phyloP scores from a whole-genome alignment of 2,113 vertebrate genomes.

The Zosterops japonicus region DNA sequence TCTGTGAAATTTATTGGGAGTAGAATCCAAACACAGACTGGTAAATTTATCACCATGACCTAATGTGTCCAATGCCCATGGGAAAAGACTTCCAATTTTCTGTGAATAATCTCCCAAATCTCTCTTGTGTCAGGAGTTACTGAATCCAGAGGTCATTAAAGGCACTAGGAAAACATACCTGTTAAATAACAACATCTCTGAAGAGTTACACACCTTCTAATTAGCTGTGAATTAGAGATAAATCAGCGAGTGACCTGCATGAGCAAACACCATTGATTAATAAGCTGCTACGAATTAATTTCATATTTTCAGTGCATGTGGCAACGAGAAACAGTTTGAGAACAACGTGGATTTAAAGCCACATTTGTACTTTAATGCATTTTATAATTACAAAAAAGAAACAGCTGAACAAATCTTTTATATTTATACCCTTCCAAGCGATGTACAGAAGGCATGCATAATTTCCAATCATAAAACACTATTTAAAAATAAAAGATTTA shows the following conservation, averaged over 20 bases:
- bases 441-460: slow-evolving; percentile 45
- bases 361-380: slow-evolving; percentile 38
- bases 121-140: not conserved
- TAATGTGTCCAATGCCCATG: not conserved
- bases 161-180: not conserved
- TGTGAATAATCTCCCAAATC: not conserved
- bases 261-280: slow-evolving; percentile 63
- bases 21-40: not conserved
- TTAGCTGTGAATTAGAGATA: slow-evolving; percentile 36
- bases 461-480: slow-evolving; percentile 48
- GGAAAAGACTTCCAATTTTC: not conserved
- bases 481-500: slow-evolving; percentile 49
- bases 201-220: slow-evolving; percentile 31
- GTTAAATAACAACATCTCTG: slow-evolving; percentile 36
- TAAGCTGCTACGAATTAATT: slow-evolving; percentile 46
- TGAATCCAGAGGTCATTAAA: not conserved
- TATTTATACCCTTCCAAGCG: slow-evolving; percentile 22
- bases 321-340: slow-evolving; percentile 21
- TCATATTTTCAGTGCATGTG: not conserved
- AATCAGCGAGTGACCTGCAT: slow-evolving; percentile 53
- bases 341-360: slow-evolving; percentile 48
- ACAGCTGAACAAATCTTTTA: slow-evolving; percentile 34
- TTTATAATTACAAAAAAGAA: slow-evolving; percentile 40
- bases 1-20: not conserved
- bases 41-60: not conserved